Evolutionary conservation across 1,140 invertebrate genomes (phyloP).

Genomic region (Littorina saxatilis): DNA sequence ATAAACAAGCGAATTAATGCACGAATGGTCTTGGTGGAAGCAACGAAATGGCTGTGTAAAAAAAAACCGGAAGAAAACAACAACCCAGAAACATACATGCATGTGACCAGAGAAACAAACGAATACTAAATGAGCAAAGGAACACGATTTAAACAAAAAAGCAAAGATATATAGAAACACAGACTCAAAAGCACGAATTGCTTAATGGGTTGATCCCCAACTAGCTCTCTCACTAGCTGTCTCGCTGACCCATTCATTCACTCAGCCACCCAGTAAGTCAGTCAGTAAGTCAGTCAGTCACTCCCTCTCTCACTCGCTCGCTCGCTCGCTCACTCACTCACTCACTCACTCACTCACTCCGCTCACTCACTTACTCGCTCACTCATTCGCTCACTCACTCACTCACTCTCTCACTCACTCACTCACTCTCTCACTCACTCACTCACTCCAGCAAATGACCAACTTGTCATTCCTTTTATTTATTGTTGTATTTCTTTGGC

Average conservation of each 20-base stretch:
- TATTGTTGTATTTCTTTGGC: not conserved
- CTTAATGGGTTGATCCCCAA: not conserved
- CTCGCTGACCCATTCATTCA: not conserved
- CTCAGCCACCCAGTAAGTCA: not conserved
- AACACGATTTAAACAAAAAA: not conserved
- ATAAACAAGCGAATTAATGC: too few relatives aligned
- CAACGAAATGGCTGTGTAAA: too few relatives aligned
- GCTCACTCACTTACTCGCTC: not conserved
- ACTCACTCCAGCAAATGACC: not conserved
- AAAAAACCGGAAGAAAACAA: too few relatives aligned
- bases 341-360: slow-evolving; percentile 6
- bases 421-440: slow-evolving; percentile 10
- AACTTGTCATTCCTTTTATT: not conserved
- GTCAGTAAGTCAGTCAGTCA: too few relatives aligned
- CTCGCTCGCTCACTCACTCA: not conserved
- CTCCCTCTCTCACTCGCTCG: not conserved
- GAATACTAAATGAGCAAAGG: too few relatives aligned
- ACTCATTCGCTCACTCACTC: not conserved
- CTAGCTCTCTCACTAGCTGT: slow-evolving; percentile 14
- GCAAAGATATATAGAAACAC: not conserved
- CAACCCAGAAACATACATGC: too few relatives aligned
- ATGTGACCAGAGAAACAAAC: too few relatives aligned
- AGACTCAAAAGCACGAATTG: too few relatives aligned
- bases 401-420: slow-evolving; percentile 4
- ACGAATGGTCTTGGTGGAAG: too few relatives aligned